Conservation (phyloP, 2,888 invertebrate genomes). For the Lepidochrysops patricia region DNA sequence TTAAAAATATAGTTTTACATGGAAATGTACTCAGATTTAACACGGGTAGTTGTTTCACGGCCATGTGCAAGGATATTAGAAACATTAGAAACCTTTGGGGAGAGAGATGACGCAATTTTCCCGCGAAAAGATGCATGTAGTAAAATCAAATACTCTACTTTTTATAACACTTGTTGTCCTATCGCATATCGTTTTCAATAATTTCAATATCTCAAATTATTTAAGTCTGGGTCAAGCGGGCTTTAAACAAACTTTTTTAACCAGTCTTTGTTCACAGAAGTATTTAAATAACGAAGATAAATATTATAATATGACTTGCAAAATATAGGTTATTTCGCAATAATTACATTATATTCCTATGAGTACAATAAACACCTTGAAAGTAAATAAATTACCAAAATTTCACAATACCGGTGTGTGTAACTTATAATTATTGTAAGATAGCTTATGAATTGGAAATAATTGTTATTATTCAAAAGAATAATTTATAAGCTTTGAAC, state of each 20-base stretch:
- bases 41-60: not conserved
- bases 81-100: not conserved
- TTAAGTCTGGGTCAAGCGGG: not conserved
- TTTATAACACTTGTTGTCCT: too few relatives aligned
- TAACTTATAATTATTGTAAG: conserved; percentile 13
- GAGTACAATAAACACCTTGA: conserved; percentile 12
- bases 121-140: not conserved
- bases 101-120: not conserved
- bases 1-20: not conserved
- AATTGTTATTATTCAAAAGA: not conserved
- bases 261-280: not conserved
- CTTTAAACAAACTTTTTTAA: not conserved
- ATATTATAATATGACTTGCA: not conserved
- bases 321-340: not conserved
- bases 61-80: not conserved
- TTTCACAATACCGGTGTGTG: conserved; percentile 11
- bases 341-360: conserved; percentile 6
- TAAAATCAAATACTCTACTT: too few relatives aligned
- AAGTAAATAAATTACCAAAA: conserved; percentile 14
- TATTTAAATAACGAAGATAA: not conserved
- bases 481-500: too few relatives aligned
- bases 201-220: too few relatives aligned
- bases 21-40: not conserved
- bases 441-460: not conserved
- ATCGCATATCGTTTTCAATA: too few relatives aligned